phyloP scores from a whole-genome alignment of 2,113 vertebrate genomes.

The Serilophus lunatus region DNA sequence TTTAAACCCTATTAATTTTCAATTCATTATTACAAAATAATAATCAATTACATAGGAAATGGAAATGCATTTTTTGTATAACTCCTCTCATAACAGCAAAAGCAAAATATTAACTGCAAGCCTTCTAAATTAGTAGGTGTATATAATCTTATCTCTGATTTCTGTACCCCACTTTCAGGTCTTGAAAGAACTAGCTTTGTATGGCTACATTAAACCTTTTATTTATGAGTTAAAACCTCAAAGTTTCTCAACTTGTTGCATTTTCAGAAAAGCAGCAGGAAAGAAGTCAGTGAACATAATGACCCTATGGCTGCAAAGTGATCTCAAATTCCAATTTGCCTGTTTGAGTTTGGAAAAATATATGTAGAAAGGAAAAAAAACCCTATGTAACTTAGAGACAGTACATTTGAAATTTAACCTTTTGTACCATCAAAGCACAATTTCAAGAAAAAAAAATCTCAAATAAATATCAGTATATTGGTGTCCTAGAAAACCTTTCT shows the following conservation, averaged over 20 bases:
- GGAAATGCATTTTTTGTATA: constrained; percentile 9
- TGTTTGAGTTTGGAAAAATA: neutral
- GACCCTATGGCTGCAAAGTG: neutral
- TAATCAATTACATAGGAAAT: constrained; percentile 21
- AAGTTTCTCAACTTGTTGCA: neutral
- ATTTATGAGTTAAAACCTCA: neutral
- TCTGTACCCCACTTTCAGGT: neutral
- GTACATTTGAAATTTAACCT: neutral
- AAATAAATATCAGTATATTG: neutral
- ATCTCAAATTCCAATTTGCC: neutral
- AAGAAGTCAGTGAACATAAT: neutral
- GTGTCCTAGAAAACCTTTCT: neutral
- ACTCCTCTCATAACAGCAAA: neutral
- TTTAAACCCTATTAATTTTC: too few relatives aligned
- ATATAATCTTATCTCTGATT: neutral
- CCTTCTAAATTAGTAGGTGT: constrained; percentile 18
- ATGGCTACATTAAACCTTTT: neutral
- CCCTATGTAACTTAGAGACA: neutral
- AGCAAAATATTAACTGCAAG: too few relatives aligned
- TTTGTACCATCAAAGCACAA: neutral
- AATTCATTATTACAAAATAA: neutral
- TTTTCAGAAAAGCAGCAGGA: neutral
- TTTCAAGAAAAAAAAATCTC: neutral
- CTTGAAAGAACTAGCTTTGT: neutral
- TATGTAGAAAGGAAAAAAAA: neutral